Evolutionary conservation across 2,888 invertebrate genomes (phyloP).

Genomic region (Orgyia antiqua): DNA sequence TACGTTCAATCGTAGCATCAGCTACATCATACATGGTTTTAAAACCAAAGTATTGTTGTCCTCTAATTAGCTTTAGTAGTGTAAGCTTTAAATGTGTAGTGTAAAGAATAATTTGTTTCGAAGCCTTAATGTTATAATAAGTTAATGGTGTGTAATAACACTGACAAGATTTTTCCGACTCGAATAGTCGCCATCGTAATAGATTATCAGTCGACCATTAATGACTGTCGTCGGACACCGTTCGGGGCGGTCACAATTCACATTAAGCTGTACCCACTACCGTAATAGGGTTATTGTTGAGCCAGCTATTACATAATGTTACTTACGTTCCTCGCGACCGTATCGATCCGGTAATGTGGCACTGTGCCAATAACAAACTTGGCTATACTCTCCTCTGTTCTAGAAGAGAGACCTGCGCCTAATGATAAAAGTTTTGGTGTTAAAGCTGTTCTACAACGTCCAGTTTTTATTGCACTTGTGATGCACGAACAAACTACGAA

Average conservation of each 20-base stretch:
- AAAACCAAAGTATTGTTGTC: too few species aligned
- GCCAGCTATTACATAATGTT: conserved; percentile 55
- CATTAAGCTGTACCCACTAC: conserved; percentile 11
- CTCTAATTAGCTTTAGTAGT: too few species aligned
- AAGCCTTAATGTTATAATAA: too few species aligned
- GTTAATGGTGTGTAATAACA: too few species aligned
- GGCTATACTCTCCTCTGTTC: conserved; percentile 38
- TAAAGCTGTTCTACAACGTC: conserved; percentile 42
- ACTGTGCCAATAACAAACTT: conserved; percentile 63
- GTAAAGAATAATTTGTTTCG: too few species aligned
- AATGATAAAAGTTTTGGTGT: conserved; percentile 42
- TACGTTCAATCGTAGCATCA: too few species aligned
- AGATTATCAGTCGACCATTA: conserved; percentile 14
- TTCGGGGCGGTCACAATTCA: conserved; percentile 7
- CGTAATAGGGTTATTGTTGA: conserved; percentile 42
- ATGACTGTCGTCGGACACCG: conserved; percentile 17
- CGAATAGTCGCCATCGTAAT: not conserved
- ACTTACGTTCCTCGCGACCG: conserved; percentile 39
- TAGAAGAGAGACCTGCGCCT: conserved; percentile 42
- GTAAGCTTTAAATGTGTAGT: too few species aligned
- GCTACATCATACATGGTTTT: too few species aligned
- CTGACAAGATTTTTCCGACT: too few species aligned
- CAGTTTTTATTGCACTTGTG: conserved; percentile 28
- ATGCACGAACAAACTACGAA: too few species aligned
- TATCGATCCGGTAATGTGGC: conserved; percentile 69